These are phyloP conservation scores for Siniperca undulata DNA, from an alignment of 2,797 vertebrate species.

Conservation along the genomic window DNA sequence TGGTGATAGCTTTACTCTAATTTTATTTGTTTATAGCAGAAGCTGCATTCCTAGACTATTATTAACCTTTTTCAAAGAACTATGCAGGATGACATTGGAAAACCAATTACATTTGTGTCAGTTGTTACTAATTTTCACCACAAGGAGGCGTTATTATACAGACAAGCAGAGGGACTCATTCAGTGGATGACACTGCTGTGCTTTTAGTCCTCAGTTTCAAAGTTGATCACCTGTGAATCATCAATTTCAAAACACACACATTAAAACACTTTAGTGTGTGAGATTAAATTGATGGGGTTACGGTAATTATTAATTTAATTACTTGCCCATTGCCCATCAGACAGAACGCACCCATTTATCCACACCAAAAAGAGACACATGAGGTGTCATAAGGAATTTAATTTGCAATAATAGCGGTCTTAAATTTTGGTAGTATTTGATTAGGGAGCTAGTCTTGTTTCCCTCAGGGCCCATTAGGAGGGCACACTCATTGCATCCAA, in stretches of 20 bases:
- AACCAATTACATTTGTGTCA: background rate
- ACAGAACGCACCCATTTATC: slow-evolving; percentile 44
- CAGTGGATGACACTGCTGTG: background rate
- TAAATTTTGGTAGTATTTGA: slow-evolving; percentile 77
- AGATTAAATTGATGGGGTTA: slow-evolving; percentile 46
- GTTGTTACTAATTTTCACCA: slow-evolving; percentile 51
- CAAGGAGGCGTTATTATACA: slow-evolving; percentile 64
- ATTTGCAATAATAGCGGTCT: slow-evolving; percentile 65
- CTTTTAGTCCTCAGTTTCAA: background rate
- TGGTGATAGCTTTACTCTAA: slow-evolving; percentile 11
- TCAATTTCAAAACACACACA: slow-evolving; percentile 22
- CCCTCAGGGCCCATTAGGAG: slow-evolving; percentile 69
- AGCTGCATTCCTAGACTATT: slow-evolving; percentile 28
- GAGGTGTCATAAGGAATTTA: slow-evolving; percentile 59
- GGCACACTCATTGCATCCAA: slow-evolving; percentile 45
- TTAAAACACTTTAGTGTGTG: background rate
- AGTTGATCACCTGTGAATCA: slow-evolving; percentile 35
- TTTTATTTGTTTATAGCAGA: slow-evolving; percentile 40
- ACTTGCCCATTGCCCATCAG: slow-evolving; percentile 46
- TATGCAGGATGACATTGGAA: background rate
- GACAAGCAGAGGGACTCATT: background rate
- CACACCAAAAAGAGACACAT: slow-evolving; percentile 45
- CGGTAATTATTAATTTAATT: slow-evolving; percentile 53
- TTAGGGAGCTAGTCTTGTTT: slow-evolving; percentile 68
- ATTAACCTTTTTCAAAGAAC: slow-evolving; percentile 22